Conservation (phyloP, 2,797 vertebrate genomes). For the Podargus strigoides region DNA sequence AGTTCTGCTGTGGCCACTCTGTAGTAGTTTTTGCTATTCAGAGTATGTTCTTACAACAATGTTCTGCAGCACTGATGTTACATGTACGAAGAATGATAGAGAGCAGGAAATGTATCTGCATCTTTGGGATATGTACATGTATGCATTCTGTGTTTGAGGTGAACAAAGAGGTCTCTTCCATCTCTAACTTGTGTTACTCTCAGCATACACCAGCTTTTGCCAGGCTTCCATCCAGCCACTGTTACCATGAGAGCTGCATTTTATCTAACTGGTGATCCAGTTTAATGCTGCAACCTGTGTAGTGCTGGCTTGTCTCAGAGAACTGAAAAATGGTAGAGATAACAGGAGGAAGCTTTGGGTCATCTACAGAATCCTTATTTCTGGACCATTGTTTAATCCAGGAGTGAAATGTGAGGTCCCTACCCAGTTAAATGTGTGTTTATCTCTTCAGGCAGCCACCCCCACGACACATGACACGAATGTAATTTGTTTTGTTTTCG, state of each 20-base stretch:
- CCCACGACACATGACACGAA: neutral
- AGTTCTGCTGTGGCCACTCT: neutral
- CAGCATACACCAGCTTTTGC: neutral
- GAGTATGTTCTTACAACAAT: neutral
- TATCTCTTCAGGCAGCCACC: neutral
- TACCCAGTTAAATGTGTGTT: neutral
- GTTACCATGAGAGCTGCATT: neutral
- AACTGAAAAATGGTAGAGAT: neutral
- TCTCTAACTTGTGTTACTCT: neutral
- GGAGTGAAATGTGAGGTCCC: neutral
- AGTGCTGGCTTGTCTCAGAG: neutral
- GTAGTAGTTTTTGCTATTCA: neutral
- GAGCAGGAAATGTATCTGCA: neutral
- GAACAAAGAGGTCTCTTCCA: neutral
- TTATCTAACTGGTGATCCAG: neutral
- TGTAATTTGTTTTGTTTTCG: neutral
- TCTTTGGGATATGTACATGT: neutral
- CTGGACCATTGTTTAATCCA: neutral
- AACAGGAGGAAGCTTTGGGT: rapidly evolving
- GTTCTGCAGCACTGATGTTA: neutral
- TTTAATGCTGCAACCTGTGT: neutral
- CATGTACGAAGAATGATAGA: rapidly evolving
- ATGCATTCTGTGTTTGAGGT: neutral
- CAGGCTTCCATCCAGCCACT: neutral
- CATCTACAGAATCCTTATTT: neutral